Evolutionary conservation across 1,140 invertebrate species (phyloP), one percentile per base, ranked within the genome.

Genomic region (Magallana ariakensis): DNA sequence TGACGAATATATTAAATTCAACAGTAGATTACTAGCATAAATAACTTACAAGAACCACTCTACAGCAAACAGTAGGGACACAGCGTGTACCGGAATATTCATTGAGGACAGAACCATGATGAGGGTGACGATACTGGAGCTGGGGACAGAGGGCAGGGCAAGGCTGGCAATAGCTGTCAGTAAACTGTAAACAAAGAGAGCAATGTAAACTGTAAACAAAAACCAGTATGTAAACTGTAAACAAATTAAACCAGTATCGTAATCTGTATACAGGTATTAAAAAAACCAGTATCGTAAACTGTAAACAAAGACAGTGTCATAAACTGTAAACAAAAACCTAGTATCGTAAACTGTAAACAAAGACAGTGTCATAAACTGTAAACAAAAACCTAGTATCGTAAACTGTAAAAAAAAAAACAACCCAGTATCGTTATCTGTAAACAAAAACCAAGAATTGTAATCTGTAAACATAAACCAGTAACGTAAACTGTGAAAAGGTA

Each of bases 21-120:
- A 46, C 33, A 46, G 33, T 46, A 16, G 15, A 60, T 16, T 5
- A 84, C 6, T 53, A n/a, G n/a, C n/a, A 13, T 5, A 15, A 84
- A 54, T 56, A 84, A 92, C 93, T 92, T 90, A 93, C 93, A 94
- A 58, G 22, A 92, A 88, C 91, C 93, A 94, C 66, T 94, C 93
- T 0, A 94, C 92, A n/a, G 93, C 90, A 83, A 93, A 91, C 60
- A 94, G 81, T 0, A 93, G 86, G 8, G 93, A 91, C 16, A 94
- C 90, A 11, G 89, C 88, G 46, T 92, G 85, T 3, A 88, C 84
- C 0, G 92, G 91, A 58, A 92, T 89, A 80, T 91, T 91, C 3
- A 93, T 57, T 46, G 93, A 93, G 6, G 92, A 90, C 81, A 93
- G 83, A 13, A 94, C 89, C 88, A 94, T 92, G 7, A 93, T 88